Evolutionary conservation across 2,888 invertebrate genomes (phyloP), one percentile per base, ranked within the genome.

Genomic region (Rhogogaster chlorosoma): DNA sequence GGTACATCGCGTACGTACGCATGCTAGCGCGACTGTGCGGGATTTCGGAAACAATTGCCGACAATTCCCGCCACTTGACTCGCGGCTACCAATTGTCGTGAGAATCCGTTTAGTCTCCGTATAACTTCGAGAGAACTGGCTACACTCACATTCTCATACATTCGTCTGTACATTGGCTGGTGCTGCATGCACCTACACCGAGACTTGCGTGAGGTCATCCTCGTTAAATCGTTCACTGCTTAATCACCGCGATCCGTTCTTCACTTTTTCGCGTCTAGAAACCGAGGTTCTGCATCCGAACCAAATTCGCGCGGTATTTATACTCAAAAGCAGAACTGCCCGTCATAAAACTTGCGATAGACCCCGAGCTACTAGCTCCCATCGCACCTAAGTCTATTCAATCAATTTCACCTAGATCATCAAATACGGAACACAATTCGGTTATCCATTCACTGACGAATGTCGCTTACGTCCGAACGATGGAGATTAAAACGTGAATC

Each of bases 11-110:
- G 86, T 85, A 85, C 85, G 85, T 85, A 86, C 85, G 77, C 38
- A 83, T 29, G 83, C 84, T 84, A 87, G 87, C 89, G 91, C 91
- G 89, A 90, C 91, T 92, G 91, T 92, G 92, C 92, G 93, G 93
- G 93, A 93, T 93, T 93, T 93, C 93, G 93, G 93, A 93, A 93
- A 93, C 93, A 93, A 93, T 93, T 93, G 93, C 92, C 93, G 92
- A 91, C 93, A 93, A 93, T 93, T 93, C 93, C 90, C 92, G 92
- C 93, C 93, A 93, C 93, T 93, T 93, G 92, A 92, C 93, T 92
- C 92, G 92, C 92, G 92, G 89, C 89, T 91, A 91, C 90, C 92
- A 92, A 93, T 93, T 93, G 93, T 91, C 93, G 93, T 93, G 93
- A 93, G 93, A 93, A 93, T 93, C 91, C 92, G 92, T 91, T 90